Percentiles rank a stretch among this genome's conserved stretches.
Conservation (phyloP, 2,113 vertebrate species). For the Nesospiza acunhae region DNA sequence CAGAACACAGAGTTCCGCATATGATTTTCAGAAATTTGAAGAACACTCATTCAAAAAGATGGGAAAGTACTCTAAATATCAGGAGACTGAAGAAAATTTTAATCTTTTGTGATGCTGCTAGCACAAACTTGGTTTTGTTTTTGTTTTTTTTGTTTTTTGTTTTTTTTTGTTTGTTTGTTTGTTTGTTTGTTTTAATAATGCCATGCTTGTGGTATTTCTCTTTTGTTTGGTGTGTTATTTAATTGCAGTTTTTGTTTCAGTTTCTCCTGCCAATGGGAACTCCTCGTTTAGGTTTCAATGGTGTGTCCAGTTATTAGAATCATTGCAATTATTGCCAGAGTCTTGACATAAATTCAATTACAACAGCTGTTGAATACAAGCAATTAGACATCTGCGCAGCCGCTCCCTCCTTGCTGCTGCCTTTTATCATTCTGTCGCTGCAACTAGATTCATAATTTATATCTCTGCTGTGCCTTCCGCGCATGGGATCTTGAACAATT, state of each 20-base stretch:
- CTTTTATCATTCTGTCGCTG: background rate
- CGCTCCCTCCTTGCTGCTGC: background rate
- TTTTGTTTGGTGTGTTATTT: background rate
- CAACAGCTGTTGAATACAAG: constrained; percentile 28
- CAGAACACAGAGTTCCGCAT: background rate
- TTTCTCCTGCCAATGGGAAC: background rate
- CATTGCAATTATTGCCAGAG: background rate
- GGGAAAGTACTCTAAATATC: background rate
- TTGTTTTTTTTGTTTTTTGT: background rate
- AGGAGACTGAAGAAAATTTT: background rate
- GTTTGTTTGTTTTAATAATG: background rate
- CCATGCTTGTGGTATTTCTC: background rate
- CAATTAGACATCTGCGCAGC: constrained; percentile 2
- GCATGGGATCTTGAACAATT: background rate
- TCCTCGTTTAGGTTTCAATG: background rate
- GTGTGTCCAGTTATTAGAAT: constrained; percentile 24
- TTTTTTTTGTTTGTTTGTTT: too few relatives aligned
- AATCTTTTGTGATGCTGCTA: background rate
- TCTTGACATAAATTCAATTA: constrained; percentile 42
- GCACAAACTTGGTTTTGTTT: background rate
- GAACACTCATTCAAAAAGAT: background rate
- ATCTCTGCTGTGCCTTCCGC: background rate
- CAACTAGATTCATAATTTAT: constrained; percentile 38
- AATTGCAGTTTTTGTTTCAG: background rate
- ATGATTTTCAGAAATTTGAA: background rate